Percentiles rank a stretch among this genome's conserved stretches.
Conservation (phyloP, 2,797 vertebrate genomes). For the Harpagifer antarcticus region DNA sequence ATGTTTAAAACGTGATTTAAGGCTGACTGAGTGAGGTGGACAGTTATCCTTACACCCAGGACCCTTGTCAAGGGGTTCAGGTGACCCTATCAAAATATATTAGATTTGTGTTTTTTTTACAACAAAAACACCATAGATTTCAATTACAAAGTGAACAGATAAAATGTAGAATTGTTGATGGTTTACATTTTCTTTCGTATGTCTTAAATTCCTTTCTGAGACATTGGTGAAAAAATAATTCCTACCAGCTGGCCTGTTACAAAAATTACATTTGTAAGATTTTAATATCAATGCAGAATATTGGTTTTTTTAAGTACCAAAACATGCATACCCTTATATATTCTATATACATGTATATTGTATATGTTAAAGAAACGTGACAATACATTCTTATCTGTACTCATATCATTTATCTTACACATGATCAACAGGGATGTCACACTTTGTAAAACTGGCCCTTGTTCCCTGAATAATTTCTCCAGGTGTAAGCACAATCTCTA, state of each 20-base stretch:
- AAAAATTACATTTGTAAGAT: conserved; percentile 1
- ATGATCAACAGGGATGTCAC: background rate
- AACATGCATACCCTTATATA: no score
- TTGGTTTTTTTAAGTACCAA: background rate
- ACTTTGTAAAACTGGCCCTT: background rate
- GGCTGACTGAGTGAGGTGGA: background rate
- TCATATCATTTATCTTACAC: background rate
- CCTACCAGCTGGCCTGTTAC: background rate
- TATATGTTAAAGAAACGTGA: background rate
- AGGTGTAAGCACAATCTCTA: background rate
- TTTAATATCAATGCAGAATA: background rate
- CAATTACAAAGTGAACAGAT: no score
- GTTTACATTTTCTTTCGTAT: no score
- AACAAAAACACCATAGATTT: no score
- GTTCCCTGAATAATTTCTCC: background rate
- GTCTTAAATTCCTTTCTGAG: no score
- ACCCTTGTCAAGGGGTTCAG: no score
- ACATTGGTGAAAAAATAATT: no score
- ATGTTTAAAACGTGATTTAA: conserved; percentile 12
- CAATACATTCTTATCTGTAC: background rate
- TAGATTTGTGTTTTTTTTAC: no score
- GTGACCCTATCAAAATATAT: no score
- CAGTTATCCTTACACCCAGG: background rate
- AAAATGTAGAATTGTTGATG: no score
- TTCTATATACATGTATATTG: background rate